These are phyloP conservation scores for Raja brachyura DNA, from an alignment of 2,113 vertebrate genomes.

Conservation along the genomic window DNA sequence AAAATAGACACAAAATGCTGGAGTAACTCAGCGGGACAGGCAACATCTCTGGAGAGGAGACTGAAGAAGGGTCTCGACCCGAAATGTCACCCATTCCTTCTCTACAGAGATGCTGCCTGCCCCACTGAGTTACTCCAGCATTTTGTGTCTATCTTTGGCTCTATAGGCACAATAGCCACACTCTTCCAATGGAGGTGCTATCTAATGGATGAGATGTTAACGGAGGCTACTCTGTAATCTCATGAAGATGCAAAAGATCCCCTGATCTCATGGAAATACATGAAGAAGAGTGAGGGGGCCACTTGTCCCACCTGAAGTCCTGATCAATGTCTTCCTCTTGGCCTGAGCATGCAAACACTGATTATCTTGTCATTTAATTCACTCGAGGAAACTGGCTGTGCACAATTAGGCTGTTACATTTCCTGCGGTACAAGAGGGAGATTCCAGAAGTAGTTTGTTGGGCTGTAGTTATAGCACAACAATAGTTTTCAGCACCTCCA, in stretches of 20 bases:
- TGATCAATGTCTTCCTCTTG: background rate
- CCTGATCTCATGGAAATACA: background rate
- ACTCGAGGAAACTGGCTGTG: background rate
- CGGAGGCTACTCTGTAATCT: background rate
- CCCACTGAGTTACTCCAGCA: too few relatives aligned
- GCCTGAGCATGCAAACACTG: background rate
- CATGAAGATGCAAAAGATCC: background rate
- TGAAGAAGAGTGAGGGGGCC: too few relatives aligned
- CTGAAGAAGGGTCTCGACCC: too few relatives aligned
- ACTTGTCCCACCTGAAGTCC: background rate
- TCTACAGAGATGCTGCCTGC: too few relatives aligned
- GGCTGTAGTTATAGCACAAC: too few relatives aligned
- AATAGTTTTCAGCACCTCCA: too few relatives aligned
- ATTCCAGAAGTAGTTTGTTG: background rate
- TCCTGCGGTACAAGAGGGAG: background rate
- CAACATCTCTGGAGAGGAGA: too few relatives aligned
- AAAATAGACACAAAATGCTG: too few relatives aligned
- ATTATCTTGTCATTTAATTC: background rate
- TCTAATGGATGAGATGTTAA: background rate
- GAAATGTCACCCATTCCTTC: too few relatives aligned
- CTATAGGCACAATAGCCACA: background rate
- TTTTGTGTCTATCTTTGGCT: too few relatives aligned
- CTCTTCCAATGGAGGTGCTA: background rate
- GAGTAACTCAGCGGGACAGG: too few relatives aligned
- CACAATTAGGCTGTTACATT: background rate